Base-by-base conservation (phyloP, 2,888 invertebrate species). In the Euproctis similis region DNA sequence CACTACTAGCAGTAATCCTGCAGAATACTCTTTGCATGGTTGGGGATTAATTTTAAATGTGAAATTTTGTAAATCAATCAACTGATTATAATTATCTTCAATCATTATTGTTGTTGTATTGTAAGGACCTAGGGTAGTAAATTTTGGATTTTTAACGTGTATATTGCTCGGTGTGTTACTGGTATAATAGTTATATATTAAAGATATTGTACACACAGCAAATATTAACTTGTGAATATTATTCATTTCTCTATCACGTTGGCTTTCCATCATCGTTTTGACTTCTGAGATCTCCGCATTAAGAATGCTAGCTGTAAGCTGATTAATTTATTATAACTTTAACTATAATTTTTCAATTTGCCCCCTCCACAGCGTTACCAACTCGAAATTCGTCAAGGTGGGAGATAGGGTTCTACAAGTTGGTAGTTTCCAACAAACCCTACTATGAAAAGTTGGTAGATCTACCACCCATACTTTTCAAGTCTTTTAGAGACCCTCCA, bases 61-160 rank as follows among this genome's bases (percentile, higher is more conserved):
- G 57, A 92, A 92, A 50, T 88, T 73, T 25, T 80, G 73, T 24
- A 92, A 61, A 59, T 90, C 86, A 21, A 89, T 87, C 29, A 90
- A 64, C 10, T 62, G 57, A 4, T 60, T 42, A 21, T 69, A 67
- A 0, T 49, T 46, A 47, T 74, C 74, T 2, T 53, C 50, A 0
- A 57, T 42, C n/a, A 25, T 14, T 2, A 41, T 26, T 5, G 38
- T 39, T 0, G 57, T 49, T 1, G 39, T 42, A 24, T 67, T 65
- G 17, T 59, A 56, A 2, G 74, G 74, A 0, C 59, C 64, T 4
- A 71, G 46, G 7, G 66, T 38, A 3, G 44, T 38, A 30, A 72
- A 74, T 39, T 63, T 50, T 0, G 72, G 73, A 9, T 73, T 36
- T 9, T 50, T 41, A 1, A 49, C 46, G 4, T 61, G 45, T 12